phyloP scores from a whole-genome alignment of 2,797 vertebrate species.

The Gobionotothen gibberifrons region DNA sequence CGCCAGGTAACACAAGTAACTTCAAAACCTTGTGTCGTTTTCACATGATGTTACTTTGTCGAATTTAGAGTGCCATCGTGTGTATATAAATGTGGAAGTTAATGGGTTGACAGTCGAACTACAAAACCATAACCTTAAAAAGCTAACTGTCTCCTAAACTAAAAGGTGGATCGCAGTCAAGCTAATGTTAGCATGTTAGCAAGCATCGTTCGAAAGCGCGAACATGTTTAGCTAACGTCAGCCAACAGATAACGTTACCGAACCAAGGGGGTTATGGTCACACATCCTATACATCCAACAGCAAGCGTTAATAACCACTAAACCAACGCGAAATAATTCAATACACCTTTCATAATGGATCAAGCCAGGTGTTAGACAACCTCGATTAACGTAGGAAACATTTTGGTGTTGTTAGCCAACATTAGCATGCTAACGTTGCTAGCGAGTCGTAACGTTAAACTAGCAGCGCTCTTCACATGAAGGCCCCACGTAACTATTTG shows the following conservation, averaged over 20 bases:
- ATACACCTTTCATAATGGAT: background rate
- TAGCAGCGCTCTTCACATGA: conserved; percentile 71
- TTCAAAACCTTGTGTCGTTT: conserved; percentile 23
- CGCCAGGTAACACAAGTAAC: conserved; percentile 50
- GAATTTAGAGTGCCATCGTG: background rate
- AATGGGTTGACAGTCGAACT: conserved; percentile 38
- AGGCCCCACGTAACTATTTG: conserved; percentile 81
- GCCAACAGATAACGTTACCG: conserved; percentile 51
- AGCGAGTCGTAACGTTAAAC: conserved; percentile 62
- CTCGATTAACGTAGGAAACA: conserved; percentile 22
- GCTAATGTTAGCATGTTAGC: conserved; percentile 66
- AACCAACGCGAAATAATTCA: rapidly evolving
- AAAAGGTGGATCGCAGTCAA: conserved; percentile 51
- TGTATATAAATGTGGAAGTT: background rate
- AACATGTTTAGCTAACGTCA: conserved; percentile 74
- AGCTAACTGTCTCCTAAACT: conserved; percentile 20
- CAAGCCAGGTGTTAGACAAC: background rate
- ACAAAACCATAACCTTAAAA: conserved; percentile 22
- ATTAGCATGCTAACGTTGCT: conserved; percentile 67
- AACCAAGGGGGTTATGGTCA: conserved; percentile 12
- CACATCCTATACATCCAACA: conserved; percentile 2
- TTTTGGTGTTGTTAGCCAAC: conserved; percentile 64
- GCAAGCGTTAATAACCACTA: no score
- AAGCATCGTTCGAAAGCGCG: conserved; percentile 75
- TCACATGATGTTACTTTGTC: background rate